A percentile compares a stretch with the other conserved stretches of the same genome.
phyloP scores from a whole-genome alignment of 2,888 invertebrate genomes.

The Pachycephus smyrnensis region DNA sequence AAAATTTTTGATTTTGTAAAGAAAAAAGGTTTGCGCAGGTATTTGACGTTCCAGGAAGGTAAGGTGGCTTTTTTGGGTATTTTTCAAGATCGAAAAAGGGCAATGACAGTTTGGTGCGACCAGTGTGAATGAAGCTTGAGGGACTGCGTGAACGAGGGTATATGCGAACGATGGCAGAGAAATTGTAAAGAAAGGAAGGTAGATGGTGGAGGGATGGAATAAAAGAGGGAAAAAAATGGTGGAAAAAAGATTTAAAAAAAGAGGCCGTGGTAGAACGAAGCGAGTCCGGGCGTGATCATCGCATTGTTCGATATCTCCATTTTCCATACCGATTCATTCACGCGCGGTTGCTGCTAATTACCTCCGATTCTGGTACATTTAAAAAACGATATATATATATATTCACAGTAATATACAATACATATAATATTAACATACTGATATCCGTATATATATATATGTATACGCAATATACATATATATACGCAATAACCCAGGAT shows the following conservation, averaged over 20 bases:
- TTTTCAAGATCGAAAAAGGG: no score
- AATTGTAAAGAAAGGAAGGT: conserved; percentile 18
- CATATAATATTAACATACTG: no score
- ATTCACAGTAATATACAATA: no score
- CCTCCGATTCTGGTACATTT: conserved; percentile 39
- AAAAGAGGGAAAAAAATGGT: conserved; percentile 7
- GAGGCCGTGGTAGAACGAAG: conserved; percentile 25
- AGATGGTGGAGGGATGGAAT: conserved; percentile 2
- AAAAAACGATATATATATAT: background rate
- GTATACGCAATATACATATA: no score
- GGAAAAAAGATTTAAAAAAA: conserved; percentile 12
- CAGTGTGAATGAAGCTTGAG: background rate
- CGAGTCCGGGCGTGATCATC: conserved; percentile 43
- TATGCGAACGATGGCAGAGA: background rate
- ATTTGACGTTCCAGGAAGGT: no score
- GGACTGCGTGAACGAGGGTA: background rate
- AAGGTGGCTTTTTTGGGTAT: no score
- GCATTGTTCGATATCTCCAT: conserved; percentile 52
- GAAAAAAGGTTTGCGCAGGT: no score
- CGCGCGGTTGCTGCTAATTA: conserved; percentile 51
- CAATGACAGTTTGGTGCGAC: background rate
- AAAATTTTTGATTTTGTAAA: no score
- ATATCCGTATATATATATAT: conserved; percentile 18
- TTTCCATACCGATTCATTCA: conserved; percentile 47
- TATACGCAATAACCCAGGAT: conserved; percentile 38